Conservation (phyloP, 2,797 vertebrate species). For the Sternotherus odoratus region DNA sequence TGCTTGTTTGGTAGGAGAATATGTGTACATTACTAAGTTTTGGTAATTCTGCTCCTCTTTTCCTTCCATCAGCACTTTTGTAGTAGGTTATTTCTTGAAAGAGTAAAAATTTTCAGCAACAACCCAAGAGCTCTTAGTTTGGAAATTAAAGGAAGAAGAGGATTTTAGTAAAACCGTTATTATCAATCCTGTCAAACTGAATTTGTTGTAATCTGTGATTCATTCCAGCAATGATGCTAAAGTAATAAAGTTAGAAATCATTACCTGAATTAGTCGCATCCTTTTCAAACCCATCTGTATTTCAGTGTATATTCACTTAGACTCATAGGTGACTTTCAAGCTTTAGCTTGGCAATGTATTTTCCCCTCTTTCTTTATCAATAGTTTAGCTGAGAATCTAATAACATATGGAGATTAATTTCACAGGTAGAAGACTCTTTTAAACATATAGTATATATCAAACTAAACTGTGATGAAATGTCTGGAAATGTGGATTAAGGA, state of each 20-base stretch:
- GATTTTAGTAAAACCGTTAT: conserved; percentile 12
- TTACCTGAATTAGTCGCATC: conserved; percentile 27
- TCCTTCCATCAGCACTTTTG: neutral
- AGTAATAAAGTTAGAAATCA: conserved; percentile 32
- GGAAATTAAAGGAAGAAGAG: conserved; percentile 28
- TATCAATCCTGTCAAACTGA: conserved; percentile 13
- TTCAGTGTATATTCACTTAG: neutral
- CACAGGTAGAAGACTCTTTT: neutral
- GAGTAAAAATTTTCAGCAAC: conserved; percentile 35
- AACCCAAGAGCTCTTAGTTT: neutral
- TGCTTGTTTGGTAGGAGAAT: conserved; percentile 18
- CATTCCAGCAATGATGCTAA: conserved; percentile 6
- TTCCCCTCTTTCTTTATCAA: neutral
- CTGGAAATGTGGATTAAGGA: neutral
- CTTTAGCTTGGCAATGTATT: neutral
- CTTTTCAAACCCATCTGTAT: neutral
- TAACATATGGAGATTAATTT: neutral
- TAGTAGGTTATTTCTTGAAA: neutral
- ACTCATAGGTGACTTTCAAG: neutral
- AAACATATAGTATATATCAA: neutral
- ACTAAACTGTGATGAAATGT: neutral
- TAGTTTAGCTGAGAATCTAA: neutral
- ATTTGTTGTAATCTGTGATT: conserved; percentile 38
- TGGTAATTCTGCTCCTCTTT: neutral
- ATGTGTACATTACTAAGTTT: neutral